Evolutionary conservation across 2,888 invertebrate genomes (phyloP).

Genomic region (Poecilobothrus nobilitatus): DNA sequence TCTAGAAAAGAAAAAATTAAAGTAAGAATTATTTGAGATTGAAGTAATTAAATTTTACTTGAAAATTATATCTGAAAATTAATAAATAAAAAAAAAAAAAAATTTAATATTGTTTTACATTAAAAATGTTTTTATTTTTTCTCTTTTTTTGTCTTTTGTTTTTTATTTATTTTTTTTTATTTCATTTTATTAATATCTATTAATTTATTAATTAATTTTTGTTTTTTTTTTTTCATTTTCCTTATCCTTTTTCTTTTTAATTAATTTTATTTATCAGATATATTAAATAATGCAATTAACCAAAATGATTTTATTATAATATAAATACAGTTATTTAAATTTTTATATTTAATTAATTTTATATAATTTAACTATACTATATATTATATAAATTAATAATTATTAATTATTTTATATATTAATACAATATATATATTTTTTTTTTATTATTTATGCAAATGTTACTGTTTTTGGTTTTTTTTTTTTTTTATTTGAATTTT

Average conservation of each 20-base stretch:
- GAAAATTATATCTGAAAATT: too few species aligned
- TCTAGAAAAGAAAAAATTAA: too few species aligned
- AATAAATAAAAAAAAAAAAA: too few species aligned
- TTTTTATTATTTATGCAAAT: too few species aligned
- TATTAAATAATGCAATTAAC: too few species aligned
- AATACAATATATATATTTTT: too few species aligned
- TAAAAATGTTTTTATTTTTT: conserved; percentile 3
- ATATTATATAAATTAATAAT: not conserved
- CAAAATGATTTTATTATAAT: too few species aligned
- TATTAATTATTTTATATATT: not conserved
- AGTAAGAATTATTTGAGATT: too few species aligned
- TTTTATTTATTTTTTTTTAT: not conserved
- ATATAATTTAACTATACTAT: conserved; percentile 2
- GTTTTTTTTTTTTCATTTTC: not conserved
- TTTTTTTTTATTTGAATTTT: not conserved
- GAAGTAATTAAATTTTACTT: too few species aligned
- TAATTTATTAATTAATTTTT: not conserved
- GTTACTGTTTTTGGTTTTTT: not conserved
- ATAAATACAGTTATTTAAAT: not conserved
- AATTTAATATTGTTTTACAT: not conserved
- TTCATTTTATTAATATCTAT: not conserved
- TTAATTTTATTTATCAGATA: too few species aligned
- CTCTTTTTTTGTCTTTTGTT: not conserved
- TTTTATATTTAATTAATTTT: not conserved
- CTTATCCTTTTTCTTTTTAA: too few species aligned